Conservation (phyloP, 2,888 invertebrate genomes). For the Brassicogethes aeneus region DNA sequence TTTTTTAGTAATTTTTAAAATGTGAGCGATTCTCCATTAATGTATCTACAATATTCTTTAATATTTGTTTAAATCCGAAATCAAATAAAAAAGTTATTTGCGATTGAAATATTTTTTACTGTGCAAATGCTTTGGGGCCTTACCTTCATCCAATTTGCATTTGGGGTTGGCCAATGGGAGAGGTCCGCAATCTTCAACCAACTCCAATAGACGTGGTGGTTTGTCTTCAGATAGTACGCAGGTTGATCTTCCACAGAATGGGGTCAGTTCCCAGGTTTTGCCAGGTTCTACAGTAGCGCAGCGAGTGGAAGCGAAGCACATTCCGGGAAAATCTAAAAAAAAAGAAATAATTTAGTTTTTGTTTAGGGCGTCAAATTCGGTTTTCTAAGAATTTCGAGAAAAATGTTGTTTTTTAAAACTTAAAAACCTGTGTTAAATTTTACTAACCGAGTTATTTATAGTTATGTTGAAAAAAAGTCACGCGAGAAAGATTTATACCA, state of each 20-base stretch:
- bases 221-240: slow-evolving; percentile 73
- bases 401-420: too few species aligned
- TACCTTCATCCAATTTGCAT: slow-evolving; percentile 68
- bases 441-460: too few species aligned
- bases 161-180: slow-evolving; percentile 79
- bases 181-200: slow-evolving; percentile 85
- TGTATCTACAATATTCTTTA: too few species aligned
- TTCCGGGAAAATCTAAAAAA: slow-evolving; percentile 73
- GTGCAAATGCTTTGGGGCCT: slow-evolving; percentile 3
- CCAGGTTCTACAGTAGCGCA: slow-evolving; percentile 83
- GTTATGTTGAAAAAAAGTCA: too few species aligned
- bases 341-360: slow-evolving; percentile 16
- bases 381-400: too few species aligned
- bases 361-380: slow-evolving; percentile 5
- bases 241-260: slow-evolving; percentile 86
- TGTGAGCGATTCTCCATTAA: too few species aligned
- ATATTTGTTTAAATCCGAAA: too few species aligned
- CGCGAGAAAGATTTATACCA: too few species aligned
- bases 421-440: too few species aligned
- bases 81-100: too few species aligned
- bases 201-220: slow-evolving; percentile 66
- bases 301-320: slow-evolving; percentile 84
- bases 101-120: too few species aligned
- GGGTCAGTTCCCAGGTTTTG: slow-evolving; percentile 76
- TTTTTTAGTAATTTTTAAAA: too few species aligned